These are phyloP conservation scores for Hucho hucho DNA, from an alignment of 2,113 vertebrate species.

Conservation along the genomic window DNA sequence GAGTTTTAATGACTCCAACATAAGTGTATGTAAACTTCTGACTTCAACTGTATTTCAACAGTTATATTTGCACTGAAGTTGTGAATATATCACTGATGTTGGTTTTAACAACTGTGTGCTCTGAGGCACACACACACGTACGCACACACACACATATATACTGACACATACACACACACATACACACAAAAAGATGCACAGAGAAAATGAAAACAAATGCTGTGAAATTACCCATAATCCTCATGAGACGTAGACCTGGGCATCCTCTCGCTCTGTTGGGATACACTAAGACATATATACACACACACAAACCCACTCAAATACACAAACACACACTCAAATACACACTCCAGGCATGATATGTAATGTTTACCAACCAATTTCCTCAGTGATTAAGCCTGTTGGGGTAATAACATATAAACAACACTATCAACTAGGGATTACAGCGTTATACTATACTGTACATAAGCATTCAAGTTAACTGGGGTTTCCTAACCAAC, in stretches of 20 bases:
- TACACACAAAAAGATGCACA: constrained; percentile 27
- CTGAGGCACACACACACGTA: neutral
- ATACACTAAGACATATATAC: constrained; percentile 7
- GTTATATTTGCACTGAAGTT: neutral
- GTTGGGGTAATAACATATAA: constrained; percentile 61
- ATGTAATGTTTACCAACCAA: constrained; percentile 62
- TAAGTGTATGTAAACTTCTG: too few species aligned
- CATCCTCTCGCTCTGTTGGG: neutral
- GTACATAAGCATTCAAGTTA: neutral
- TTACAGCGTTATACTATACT: neutral
- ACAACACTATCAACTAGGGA: constrained; percentile 64
- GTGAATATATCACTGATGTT: neutral
- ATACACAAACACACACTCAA: neutral
- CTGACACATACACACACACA: constrained; percentile 4
- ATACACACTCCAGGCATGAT: constrained; percentile 47
- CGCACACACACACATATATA: constrained; percentile 3
- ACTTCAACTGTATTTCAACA: too few species aligned
- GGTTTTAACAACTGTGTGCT: neutral
- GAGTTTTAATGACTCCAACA: too few species aligned
- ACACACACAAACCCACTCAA: constrained; percentile 1
- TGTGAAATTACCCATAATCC: constrained; percentile 48
- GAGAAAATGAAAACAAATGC: constrained; percentile 47
- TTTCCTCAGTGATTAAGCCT: constrained; percentile 63
- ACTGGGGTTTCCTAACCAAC: neutral
- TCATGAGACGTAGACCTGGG: constrained; percentile 52